These are phyloP conservation scores for Orthonevra nobilis DNA, from an alignment of 2,888 invertebrate genomes.

Conservation along the genomic window DNA sequence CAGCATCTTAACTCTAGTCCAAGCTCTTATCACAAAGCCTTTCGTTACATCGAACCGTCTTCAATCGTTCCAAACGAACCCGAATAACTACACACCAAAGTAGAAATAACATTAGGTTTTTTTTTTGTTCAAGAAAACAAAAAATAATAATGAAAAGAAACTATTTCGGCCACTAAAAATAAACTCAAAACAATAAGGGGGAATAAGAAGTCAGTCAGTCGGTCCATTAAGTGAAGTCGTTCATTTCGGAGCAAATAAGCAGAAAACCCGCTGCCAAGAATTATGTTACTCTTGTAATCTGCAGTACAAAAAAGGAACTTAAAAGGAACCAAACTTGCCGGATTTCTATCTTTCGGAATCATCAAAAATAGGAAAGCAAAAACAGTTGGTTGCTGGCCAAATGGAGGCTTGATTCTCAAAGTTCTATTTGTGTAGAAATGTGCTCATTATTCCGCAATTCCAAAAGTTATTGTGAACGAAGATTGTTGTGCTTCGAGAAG, in stretches of 20 bases:
- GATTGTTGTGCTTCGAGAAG: constrained; percentile 65
- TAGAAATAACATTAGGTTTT: too few species aligned
- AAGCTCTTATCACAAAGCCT: constrained; percentile 43
- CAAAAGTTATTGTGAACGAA: constrained; percentile 66
- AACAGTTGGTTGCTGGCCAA: constrained; percentile 69
- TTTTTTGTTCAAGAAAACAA: too few species aligned
- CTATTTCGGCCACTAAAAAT: constrained; percentile 13
- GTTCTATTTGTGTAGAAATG: constrained; percentile 68
- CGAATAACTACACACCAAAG: constrained; percentile 21
- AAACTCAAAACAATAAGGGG: constrained; percentile 46
- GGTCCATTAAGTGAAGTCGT: constrained; percentile 68
- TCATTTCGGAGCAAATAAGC: constrained; percentile 76
- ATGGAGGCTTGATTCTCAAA: constrained; percentile 68
- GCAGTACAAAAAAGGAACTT: constrained; percentile 18
- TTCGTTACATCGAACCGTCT: constrained; percentile 52
- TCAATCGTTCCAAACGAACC: constrained; percentile 8
- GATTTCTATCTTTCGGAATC: constrained; percentile 64
- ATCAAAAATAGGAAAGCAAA: too few species aligned
- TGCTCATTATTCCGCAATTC: constrained; percentile 69
- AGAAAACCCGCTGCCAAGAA: constrained; percentile 78
- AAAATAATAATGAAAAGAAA: constrained; percentile 20
- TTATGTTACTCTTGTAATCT: constrained; percentile 65
- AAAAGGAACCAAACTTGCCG: constrained; percentile 14
- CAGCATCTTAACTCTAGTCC: constrained; percentile 46
- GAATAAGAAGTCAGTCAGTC: constrained; percentile 69